Evolutionary conservation across 2,113 vertebrate species (phyloP).

Genomic region (Acrocephalus arundinaceus): DNA sequence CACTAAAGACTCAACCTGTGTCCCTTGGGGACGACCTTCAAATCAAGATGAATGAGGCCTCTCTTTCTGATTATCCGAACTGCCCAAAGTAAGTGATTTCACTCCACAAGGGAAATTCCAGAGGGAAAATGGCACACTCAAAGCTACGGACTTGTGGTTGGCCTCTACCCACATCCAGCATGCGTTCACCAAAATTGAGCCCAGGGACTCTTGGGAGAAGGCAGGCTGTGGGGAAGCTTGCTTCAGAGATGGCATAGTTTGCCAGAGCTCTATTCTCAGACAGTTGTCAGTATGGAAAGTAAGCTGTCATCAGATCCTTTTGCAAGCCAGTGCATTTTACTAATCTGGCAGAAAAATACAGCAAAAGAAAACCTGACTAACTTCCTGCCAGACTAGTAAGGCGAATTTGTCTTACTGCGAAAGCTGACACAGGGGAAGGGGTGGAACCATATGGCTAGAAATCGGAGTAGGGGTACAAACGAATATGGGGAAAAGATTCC

Average conservation of each 20-base stretch:
- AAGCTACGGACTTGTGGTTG: neutral
- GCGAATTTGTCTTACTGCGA: neutral
- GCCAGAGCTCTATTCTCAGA: constrained; percentile 37
- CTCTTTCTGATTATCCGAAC: neutral
- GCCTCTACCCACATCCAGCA: neutral
- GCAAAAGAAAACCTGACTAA: constrained; percentile 31
- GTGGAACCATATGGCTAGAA: constrained; percentile 28
- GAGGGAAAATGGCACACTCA: neutral
- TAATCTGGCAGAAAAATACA: constrained; percentile 52
- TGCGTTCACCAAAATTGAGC: neutral
- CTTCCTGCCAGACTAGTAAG: constrained; percentile 48
- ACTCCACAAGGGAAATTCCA: neutral
- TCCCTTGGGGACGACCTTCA: neutral
- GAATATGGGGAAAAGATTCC: neutral
- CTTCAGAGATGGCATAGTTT: neutral
- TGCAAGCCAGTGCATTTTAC: constrained; percentile 38
- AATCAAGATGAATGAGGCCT: neutral
- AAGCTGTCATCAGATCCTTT: constrained; percentile 55
- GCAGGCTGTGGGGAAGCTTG: neutral
- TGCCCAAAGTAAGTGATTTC: neutral
- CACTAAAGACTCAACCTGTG: neutral
- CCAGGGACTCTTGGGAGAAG: neutral
- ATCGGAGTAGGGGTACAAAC: neutral
- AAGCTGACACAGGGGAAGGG: constrained; percentile 24
- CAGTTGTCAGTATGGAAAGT: constrained; percentile 41